These are phyloP conservation scores for Linnaemya tessellans DNA, from an alignment of 2,888 invertebrate species.

Conservation along the genomic window DNA sequence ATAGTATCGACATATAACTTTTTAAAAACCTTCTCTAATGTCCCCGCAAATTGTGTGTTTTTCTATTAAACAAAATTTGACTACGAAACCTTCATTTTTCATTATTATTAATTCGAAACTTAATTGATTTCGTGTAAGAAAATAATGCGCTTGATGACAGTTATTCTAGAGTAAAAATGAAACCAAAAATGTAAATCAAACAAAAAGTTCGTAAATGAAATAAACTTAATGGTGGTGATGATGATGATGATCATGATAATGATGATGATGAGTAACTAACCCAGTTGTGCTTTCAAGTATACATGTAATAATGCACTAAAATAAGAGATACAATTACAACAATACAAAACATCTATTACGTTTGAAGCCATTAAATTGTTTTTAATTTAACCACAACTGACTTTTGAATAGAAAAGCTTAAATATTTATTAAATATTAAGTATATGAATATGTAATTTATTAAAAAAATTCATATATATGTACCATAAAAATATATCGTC, in stretches of 20 bases:
- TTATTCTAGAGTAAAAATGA: conserved; percentile 12
- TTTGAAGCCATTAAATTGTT: conserved; percentile 13
- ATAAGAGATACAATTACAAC: conserved; percentile 53
- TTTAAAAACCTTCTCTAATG: too few relatives aligned
- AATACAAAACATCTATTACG: conserved; percentile 23
- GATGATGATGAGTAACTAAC: conserved; percentile 55
- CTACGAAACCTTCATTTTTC: neutral
- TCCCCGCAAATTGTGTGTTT: too few relatives aligned
- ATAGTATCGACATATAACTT: too few relatives aligned
- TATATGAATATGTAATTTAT: too few relatives aligned
- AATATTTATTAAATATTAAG: conserved; percentile 1
- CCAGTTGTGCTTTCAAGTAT: conserved; percentile 66
- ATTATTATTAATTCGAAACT: neutral
- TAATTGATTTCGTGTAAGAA: conserved; percentile 17
- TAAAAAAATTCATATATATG: too few relatives aligned
- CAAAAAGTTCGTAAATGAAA: conserved; percentile 2
- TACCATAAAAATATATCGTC: too few relatives aligned
- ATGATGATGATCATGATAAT: conserved; percentile 22
- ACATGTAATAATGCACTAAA: conserved; percentile 47
- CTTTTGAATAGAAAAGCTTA: conserved; percentile 5
- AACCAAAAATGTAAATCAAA: neutral
- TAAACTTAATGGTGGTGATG: conserved; percentile 24
- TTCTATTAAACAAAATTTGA: neutral
- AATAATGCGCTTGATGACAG: neutral
- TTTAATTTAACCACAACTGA: conserved; percentile 21